phyloP scores from a whole-genome alignment of 2,797 vertebrate species.

The Masticophis lateralis region DNA sequence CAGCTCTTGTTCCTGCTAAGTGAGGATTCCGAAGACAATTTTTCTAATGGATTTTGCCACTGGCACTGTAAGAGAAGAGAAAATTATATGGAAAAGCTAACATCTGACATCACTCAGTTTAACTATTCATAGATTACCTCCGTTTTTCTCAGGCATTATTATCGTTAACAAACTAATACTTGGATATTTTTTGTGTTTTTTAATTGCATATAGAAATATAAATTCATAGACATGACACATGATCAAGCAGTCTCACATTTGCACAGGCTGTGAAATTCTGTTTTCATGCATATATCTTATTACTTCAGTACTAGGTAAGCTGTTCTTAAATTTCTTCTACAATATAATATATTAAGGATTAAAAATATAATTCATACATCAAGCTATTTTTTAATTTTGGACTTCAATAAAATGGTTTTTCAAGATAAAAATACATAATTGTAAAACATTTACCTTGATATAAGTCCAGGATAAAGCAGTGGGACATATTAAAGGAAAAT shows the following conservation, averaged over 20 bases:
- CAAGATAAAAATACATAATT: not conserved
- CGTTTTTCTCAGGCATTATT: not conserved
- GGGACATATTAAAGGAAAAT: not conserved
- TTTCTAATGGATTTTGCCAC: not conserved
- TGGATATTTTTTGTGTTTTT: not conserved
- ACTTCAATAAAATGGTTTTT: rapidly evolving
- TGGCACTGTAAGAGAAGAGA: not conserved
- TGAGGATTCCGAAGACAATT: not conserved
- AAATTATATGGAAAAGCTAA: not conserved
- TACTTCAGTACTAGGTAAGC: conserved; percentile 26
- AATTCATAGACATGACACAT: rapidly evolving
- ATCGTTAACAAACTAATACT: not conserved
- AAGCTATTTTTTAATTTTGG: conserved; percentile 23
- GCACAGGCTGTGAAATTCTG: conserved; percentile 9
- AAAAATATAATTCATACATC: conserved; percentile 16
- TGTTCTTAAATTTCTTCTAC: not conserved
- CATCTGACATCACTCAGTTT: not conserved
- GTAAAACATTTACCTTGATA: not conserved
- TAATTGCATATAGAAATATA: not conserved
- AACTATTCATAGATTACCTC: not conserved
- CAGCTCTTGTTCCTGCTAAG: not conserved
- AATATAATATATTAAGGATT: conserved; percentile 22
- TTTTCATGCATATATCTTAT: not conserved
- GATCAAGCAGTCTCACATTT: conserved; percentile 12
- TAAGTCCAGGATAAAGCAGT: not conserved